These are phyloP conservation scores for Ctenoplectra terminalis DNA, from an alignment of 1,140 invertebrate genomes.

Conservation along the genomic window DNA sequence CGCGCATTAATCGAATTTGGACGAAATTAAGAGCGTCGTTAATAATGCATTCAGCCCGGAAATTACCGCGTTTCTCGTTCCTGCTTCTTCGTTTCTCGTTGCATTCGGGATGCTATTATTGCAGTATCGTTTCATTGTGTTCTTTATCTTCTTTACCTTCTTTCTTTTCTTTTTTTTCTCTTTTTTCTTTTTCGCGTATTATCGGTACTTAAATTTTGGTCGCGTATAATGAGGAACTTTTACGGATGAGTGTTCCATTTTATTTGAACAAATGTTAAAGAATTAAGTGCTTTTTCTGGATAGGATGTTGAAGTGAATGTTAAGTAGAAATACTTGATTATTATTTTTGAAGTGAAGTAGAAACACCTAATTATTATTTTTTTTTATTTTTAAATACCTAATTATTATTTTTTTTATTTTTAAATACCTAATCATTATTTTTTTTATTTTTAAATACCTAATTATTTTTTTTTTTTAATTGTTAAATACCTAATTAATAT, in stretches of 20 bases:
- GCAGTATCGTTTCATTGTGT: not conserved
- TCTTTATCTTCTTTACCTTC: not conserved
- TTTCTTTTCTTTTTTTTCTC: not conserved
- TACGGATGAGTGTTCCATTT: no score
- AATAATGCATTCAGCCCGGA: conserved; percentile 40
- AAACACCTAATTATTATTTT: no score
- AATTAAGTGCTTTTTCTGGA: no score
- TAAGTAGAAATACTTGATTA: no score
- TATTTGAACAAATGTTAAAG: not conserved
- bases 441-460: no score
- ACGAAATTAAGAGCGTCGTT: conserved; percentile 46
- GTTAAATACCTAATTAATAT: no score
- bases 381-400: no score
- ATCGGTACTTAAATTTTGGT: not conserved
- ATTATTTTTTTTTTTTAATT: no score
- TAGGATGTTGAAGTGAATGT: no score
- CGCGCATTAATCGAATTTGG: conserved; percentile 41
- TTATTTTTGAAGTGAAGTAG: no score
- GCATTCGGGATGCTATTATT: not conserved
- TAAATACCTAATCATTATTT: no score
- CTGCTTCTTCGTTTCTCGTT: not conserved
- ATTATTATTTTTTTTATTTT: no score
- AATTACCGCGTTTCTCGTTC: conserved; percentile 1
- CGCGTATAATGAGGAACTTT: not conserved
- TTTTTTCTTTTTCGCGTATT: not conserved